Conservation (phyloP, 2,113 vertebrate species). For the Nycticorax nycticorax region DNA sequence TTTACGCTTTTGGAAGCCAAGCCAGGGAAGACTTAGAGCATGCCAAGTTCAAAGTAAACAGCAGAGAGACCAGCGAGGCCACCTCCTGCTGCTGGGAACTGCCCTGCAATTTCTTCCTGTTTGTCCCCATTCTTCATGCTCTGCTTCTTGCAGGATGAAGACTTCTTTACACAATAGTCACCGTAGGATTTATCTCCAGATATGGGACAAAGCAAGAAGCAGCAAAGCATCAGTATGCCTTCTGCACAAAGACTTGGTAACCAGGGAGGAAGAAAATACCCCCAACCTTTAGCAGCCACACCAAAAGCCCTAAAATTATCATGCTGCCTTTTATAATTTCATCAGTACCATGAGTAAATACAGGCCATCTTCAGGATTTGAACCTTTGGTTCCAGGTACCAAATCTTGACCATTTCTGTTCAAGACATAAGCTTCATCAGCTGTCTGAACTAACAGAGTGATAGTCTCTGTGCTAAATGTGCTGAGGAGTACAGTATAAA, state of each 20-base stretch:
- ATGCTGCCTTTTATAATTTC: neutral
- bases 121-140: neutral
- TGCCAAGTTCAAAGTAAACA: slow-evolving; percentile 58
- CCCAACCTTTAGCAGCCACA: neutral
- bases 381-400: neutral
- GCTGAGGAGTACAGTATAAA: neutral
- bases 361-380: neutral
- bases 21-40: slow-evolving; percentile 29
- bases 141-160: neutral
- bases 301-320: neutral
- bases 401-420: neutral
- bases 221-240: neutral
- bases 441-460: neutral
- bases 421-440: neutral
- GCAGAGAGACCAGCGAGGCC: slow-evolving; percentile 16
- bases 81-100: slow-evolving; percentile 63
- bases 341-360: neutral
- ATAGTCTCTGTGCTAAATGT: neutral
- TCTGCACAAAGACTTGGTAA: neutral
- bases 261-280: neutral
- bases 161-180: neutral
- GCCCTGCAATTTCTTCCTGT: slow-evolving; percentile 24
- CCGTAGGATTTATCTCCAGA: neutral
- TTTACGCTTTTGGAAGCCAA: slow-evolving; percentile 14
- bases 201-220: neutral